Conservation (phyloP, 1,140 invertebrate species). For the Musca domestica region DNA sequence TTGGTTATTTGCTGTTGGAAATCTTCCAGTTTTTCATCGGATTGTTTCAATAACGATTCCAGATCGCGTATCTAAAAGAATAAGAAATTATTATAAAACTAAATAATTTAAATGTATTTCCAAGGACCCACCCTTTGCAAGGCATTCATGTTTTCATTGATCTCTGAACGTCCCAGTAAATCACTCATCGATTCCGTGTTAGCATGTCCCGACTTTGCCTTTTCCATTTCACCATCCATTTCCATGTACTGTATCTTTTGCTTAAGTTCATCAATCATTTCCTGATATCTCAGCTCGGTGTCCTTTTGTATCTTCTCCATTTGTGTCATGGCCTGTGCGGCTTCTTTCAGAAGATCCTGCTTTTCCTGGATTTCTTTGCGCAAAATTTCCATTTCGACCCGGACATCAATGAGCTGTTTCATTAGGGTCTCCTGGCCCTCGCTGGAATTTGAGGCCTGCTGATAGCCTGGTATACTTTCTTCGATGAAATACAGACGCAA, state of each 20-base stretch:
- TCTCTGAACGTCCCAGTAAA: slow-evolving; percentile 24
- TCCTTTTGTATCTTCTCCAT: slow-evolving; percentile 63
- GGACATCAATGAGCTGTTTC: slow-evolving; percentile 75
- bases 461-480: slow-evolving; percentile 57
- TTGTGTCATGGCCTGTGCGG: slow-evolving; percentile 74
- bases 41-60: slow-evolving; percentile 30
- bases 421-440: slow-evolving; percentile 33
- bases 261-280: slow-evolving; percentile 44
- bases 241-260: slow-evolving; percentile 40
- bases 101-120: no score
- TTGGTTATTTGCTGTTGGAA: slow-evolving; percentile 44
- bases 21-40: slow-evolving; percentile 35
- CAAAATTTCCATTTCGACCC: slow-evolving; percentile 76
- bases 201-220: background rate
- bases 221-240: slow-evolving; percentile 28
- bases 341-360: slow-evolving; percentile 77
- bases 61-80: slow-evolving; percentile 29
- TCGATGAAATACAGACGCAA: slow-evolving; percentile 87
- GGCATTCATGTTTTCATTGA: slow-evolving; percentile 25
- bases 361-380: slow-evolving; percentile 77
- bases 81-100: slow-evolving; percentile 9
- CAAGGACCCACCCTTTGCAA: slow-evolving; percentile 29
- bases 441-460: slow-evolving; percentile 22
- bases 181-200: slow-evolving; percentile 21
- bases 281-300: slow-evolving; percentile 37